Base-by-base conservation (phyloP, 2,797 vertebrate species). In the Enteromius fasciolatus region DNA sequence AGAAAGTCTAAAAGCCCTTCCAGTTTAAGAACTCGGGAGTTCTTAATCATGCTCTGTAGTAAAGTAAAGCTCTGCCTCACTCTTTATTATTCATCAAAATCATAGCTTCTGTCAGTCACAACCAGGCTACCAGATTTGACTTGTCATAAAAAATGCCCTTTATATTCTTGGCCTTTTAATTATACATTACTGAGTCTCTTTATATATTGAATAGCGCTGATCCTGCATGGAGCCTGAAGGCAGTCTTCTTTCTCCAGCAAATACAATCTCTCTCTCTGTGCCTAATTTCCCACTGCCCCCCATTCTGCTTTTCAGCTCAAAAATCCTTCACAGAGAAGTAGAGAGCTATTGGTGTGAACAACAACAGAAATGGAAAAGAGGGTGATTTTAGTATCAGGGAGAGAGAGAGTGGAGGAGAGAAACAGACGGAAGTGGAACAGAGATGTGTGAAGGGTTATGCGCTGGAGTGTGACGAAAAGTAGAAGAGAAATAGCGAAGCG, bases 61-160 rank as follows among this genome's bases (percentile, higher is more conserved):
- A 50, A 83, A 89, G 89, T 90, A 78, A 83, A 81, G 28, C 64
- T 67, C 73, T 82, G 44, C 41, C 73, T 77, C 36, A 15, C 73
- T 87, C 57, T 83, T 81, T 36, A 90, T 90, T 90, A 90, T 87
- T 89, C 80, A 91, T 90, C 87, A 89, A 84, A 89, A 92, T 88
- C 82, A 84, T 63, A 81, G 78, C 50, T 83, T 87, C 75, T 87
- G 68, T 88, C 72, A 84, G 84, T 75, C 73, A 87, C 76, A 50
- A 74, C 17, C 79, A 5, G 83, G 41, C 84, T 54, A 73, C 39
- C 84, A 86, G 23, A 69, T 73, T 76, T 83, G 23, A 44, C 75
- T 77, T 87, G 84, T 82, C 86, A 89, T 80, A 88, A 36, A 89
- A 85, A 86, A 82, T 86, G 63, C 64, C 63, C 84, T 85, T 81